Percentiles rank a stretch among this genome's conserved stretches.
phyloP scores from a whole-genome alignment of 2,888 invertebrate species.

The Apamea anceps region DNA sequence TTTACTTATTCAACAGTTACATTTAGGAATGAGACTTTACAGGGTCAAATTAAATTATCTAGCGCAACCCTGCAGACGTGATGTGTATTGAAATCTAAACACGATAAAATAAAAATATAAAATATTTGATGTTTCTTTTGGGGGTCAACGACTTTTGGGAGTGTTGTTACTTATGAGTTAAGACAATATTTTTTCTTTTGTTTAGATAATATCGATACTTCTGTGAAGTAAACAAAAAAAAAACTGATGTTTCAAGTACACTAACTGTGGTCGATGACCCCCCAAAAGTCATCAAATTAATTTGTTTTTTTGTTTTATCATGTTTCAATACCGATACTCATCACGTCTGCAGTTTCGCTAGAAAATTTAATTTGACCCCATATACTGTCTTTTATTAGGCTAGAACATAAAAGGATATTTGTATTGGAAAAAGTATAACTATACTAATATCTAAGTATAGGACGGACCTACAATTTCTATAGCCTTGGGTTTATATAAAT shows the following conservation, averaged over 20 bases:
- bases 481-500: constrained; percentile 41
- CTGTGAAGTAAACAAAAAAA: neutral
- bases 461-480: constrained; percentile 60
- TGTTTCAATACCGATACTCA: neutral
- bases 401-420: constrained; percentile 25
- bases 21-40: constrained; percentile 19
- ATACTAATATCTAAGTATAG: constrained; percentile 47
- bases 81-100: neutral
- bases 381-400: constrained; percentile 24
- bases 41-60: neutral
- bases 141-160: neutral
- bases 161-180: neutral
- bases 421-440: constrained; percentile 34
- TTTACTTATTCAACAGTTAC: constrained; percentile 24
- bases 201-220: neutral
- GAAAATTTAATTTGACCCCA: neutral
- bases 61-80: neutral
- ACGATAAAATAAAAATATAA: neutral
- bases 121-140: neutral
- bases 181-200: neutral
- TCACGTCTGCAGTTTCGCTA: neutral
- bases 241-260: neutral
- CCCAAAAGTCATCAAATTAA: neutral
- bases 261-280: neutral
- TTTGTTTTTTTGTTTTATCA: neutral